A percentile compares a stretch with the other conserved stretches of the same genome.
Conservation (phyloP, 92 coral and sea anemone genomes). For the Micromussa lordhowensis region DNA sequence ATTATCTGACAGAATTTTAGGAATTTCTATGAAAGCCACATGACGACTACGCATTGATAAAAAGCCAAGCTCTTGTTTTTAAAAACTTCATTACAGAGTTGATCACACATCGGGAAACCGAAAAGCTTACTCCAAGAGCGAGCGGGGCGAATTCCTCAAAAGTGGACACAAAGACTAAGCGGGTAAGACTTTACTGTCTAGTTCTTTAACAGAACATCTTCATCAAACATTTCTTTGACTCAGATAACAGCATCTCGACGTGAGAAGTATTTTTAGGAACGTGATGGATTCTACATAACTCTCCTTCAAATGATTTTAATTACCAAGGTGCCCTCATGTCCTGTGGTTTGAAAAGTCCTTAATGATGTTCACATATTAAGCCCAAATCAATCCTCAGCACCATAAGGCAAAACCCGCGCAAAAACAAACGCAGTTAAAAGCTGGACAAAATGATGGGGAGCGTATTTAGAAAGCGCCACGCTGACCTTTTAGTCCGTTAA, state of each 20-base stretch:
- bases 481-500: background rate
- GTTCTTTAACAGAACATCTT: background rate
- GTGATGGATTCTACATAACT: conserved; percentile 28
- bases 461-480: background rate
- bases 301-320: background rate
- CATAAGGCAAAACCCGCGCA: conserved; percentile 10
- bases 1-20: background rate
- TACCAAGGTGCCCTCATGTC: background rate
- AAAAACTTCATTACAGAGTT: background rate
- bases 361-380: conserved; percentile 10
- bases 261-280: background rate
- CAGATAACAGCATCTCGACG: background rate
- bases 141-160: background rate
- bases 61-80: background rate
- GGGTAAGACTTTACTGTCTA: background rate
- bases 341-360: conserved; percentile 10
- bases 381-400: background rate
- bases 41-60: background rate
- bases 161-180: background rate
- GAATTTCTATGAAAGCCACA: background rate
- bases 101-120: background rate
- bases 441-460: background rate
- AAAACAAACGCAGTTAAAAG: background rate
- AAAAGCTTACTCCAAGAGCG: background rate
- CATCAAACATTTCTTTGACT: background rate